phyloP scores from a whole-genome alignment of 2,797 vertebrate species.

The Tauraco hartlaubi region DNA sequence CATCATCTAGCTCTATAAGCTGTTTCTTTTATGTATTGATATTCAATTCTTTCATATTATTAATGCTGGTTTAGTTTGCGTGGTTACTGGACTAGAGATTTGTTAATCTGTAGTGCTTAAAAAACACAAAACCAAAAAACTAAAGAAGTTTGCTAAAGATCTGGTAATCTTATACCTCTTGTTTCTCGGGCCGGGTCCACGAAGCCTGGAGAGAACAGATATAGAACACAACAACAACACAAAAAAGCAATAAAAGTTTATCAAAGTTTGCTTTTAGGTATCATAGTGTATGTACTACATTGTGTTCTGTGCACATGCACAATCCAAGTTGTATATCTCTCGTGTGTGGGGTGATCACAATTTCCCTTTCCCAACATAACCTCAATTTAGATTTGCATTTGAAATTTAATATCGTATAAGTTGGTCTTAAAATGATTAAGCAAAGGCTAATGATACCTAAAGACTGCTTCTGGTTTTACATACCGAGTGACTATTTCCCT shows the following conservation, averaged over 20 bases:
- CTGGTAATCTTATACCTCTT: slow-evolving; percentile 96
- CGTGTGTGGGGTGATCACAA: not conserved
- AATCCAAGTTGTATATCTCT: not conserved
- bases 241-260: slow-evolving; percentile 88
- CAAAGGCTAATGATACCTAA: not conserved
- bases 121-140: slow-evolving; percentile 45
- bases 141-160: slow-evolving; percentile 83
- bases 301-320: slow-evolving; percentile 82
- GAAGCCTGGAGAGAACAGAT: slow-evolving; percentile 98
- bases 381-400: not conserved
- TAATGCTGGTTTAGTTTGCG: slow-evolving; percentile 69
- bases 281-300: slow-evolving; percentile 40
- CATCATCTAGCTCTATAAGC: slow-evolving; percentile 71
- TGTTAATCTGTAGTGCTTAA: slow-evolving; percentile 77
- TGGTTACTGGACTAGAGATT: slow-evolving; percentile 69
- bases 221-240: slow-evolving; percentile 86
- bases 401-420: not conserved
- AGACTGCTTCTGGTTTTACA: not conserved
- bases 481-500: not conserved
- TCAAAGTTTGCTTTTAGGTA: slow-evolving; percentile 78
- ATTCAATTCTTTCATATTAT: slow-evolving; percentile 27
- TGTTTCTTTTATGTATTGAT: not conserved
- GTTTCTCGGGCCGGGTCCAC: slow-evolving; percentile 98
- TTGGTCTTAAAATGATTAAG: not conserved
- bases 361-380: slow-evolving; percentile 13